These are phyloP conservation scores for Brenthis ino DNA, from an alignment of 2,888 invertebrate genomes.

Conservation along the genomic window DNA sequence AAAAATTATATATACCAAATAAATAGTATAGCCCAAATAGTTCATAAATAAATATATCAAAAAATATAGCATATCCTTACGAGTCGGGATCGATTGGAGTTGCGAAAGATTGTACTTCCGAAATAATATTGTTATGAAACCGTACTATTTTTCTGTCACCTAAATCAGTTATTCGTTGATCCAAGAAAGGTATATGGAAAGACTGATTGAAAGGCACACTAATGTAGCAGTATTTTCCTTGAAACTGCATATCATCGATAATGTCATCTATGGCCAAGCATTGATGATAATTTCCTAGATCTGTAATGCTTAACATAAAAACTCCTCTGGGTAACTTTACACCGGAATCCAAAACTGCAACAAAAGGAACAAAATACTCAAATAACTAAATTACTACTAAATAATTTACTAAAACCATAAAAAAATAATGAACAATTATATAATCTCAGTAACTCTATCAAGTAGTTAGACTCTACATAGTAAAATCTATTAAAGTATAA, in stretches of 20 bases:
- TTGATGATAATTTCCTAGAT: conserved; percentile 54
- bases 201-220: conserved; percentile 46
- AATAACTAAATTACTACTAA: not conserved
- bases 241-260: conserved; percentile 40
- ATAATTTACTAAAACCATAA: not conserved
- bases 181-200: conserved; percentile 36
- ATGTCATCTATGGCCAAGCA: conserved; percentile 49
- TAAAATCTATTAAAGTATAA: too few species aligned
- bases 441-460: too few species aligned
- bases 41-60: not conserved
- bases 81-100: not conserved
- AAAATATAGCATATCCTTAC: conserved; percentile 13
- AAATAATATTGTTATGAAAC: conserved; percentile 17
- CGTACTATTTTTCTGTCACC: conserved; percentile 22
- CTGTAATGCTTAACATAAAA: conserved; percentile 44
- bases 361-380: conserved; percentile 2
- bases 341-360: conserved; percentile 52
- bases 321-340: conserved; percentile 51
- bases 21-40: not conserved
- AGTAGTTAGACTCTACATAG: too few species aligned
- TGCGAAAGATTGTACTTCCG: conserved; percentile 21
- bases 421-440: not conserved
- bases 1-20: not conserved
- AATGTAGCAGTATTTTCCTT: conserved; percentile 60
- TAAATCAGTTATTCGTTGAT: conserved; percentile 11